Evolutionary conservation across 2,888 invertebrate genomes (phyloP), one percentile per base, ranked within the genome.

Genomic region (Apamea sordens): DNA sequence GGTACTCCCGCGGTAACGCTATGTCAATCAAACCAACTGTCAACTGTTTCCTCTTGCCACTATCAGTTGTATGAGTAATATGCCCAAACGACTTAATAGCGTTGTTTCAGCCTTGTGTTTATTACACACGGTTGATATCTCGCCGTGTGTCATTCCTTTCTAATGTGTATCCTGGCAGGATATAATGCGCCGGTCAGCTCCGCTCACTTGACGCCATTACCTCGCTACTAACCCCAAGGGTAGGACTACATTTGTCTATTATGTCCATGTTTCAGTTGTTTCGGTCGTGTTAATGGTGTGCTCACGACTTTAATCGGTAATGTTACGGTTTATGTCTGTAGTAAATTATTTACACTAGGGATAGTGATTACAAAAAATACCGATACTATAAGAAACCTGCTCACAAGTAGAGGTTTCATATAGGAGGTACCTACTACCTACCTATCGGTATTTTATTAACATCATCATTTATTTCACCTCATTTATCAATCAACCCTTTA

Each of bases 111-210:
- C 89, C 88, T 88, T 89, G 88, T 82, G 59, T 80, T 77, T 84
- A 88, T 84, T 89, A 77, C 88, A 65, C 56, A 28, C 44, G 67
- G 74, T 63, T 59, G 70, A 69, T 85, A 68, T 83, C 61, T 69
- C 32, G 13, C 68, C 65, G 41, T 50, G 68, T 70, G 73, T 73
- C 74, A 73, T 73, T 76, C 85, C 86, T 80, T 86, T 86, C 87
- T 85, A 86, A 86, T 84, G 78, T 59, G 79, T 80, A 77, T 78
- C 84, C 81, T 79, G 82, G 41, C 83, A 84, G 86, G 88, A 86
- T 85, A 88, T 76, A 18, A 68, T 11, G 72, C 41, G 65, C 32
- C 76, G 64, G 56, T 24, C 73, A 79, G 61, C 53, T 72, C 80
- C 83, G 64, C 50, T 71, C 71, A 36, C 75, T 36, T 73, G 75